A percentile compares a stretch with the other conserved stretches of the same genome.
Evolutionary conservation across 2,888 invertebrate genomes (phyloP).

Genomic region (Eledona agricola): DNA sequence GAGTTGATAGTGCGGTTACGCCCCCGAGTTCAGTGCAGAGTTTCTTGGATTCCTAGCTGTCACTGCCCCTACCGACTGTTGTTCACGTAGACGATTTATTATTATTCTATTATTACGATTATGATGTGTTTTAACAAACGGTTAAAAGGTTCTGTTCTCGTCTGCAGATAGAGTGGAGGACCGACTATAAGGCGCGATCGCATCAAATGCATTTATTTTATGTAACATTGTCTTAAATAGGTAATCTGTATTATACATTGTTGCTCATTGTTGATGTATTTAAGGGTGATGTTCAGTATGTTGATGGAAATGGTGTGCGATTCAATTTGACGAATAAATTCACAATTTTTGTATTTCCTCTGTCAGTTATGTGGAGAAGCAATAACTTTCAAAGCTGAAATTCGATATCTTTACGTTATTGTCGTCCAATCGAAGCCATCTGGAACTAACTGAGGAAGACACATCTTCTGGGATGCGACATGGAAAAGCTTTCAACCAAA

Average conservation of each 20-base stretch:
- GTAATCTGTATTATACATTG: slow-evolving; percentile 40
- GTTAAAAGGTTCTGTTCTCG: too few relatives aligned
- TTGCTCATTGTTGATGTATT: slow-evolving; percentile 45
- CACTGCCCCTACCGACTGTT: slow-evolving; percentile 36
- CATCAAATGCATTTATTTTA: slow-evolving; percentile 50
- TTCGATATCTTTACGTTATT: slow-evolving; percentile 1
- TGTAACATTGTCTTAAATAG: slow-evolving; percentile 35
- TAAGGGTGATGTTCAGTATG: slow-evolving; percentile 37
- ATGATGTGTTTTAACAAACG: too few relatives aligned
- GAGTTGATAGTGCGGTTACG: slow-evolving; percentile 2
- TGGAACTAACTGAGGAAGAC: too few relatives aligned
- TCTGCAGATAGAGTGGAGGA: slow-evolving; percentile 34
- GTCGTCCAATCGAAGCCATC: too few relatives aligned
- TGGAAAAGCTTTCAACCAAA: too few relatives aligned
- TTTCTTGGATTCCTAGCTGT: slow-evolving; percentile 28
- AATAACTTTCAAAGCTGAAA: slow-evolving; percentile 4
- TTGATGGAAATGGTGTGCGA: slow-evolving; percentile 35
- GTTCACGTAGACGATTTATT: slow-evolving; percentile 27
- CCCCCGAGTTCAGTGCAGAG: slow-evolving; percentile 17
- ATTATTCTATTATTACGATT: slow-evolving; percentile 1
- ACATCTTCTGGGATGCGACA: too few relatives aligned
- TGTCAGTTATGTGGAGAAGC: background rate
- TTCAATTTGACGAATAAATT: slow-evolving; percentile 34
- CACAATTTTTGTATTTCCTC: slow-evolving; percentile 34
- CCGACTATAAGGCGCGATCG: slow-evolving; percentile 37